Evolutionary conservation across 2,888 invertebrate genomes (phyloP), one percentile per base, ranked within the genome.

Genomic region (Limnephilus lunatus): DNA sequence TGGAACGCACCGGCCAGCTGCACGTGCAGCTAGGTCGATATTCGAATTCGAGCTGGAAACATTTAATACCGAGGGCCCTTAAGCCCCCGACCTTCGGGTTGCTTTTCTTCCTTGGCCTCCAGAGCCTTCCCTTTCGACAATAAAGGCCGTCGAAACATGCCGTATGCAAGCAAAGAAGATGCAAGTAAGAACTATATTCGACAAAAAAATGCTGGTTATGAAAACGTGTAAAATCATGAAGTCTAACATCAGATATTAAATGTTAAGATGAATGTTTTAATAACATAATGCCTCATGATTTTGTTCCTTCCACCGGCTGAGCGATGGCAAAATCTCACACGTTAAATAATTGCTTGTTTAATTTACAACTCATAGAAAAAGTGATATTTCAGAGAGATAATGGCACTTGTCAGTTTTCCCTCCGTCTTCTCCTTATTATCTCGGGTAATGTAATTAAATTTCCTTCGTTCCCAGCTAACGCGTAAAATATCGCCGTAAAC

Each of bases 381-480:
- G 39, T 86, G 48, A 86, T 44, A 86, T 44, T 86, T n/a, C 85
- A 44, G 19, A 12, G 30, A 30, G 39, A 44, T 53, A 53, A 68
- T 32, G 68, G 25, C 53, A 19, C 87, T 87, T 87, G 53, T 87
- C 87, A 87, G 53, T 53, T 87, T 68, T 32, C 53, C 87, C 32
- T 44, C 31, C 4, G 35, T 44, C 44, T 86, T 30, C 44, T 39
- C 12, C 30, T 53, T 53, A 68, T 87, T 87, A 87, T 87, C 87
- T 87, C 31, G 14, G 32, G 87, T 68, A 87, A 53, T 87, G 53
- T 87, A 87, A 87, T 87, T 87, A 87, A 87, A 87, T 87, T 87
- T 87, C 87, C 87, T 44, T 30, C 30, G 86, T 39, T 25, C 44
- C 86, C 7, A 30, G 86, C 30, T 83, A 83, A 86, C 86, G 44